phyloP scores from a whole-genome alignment of 2,888 invertebrate genomes.

The Fissipunctia ypsillon region DNA sequence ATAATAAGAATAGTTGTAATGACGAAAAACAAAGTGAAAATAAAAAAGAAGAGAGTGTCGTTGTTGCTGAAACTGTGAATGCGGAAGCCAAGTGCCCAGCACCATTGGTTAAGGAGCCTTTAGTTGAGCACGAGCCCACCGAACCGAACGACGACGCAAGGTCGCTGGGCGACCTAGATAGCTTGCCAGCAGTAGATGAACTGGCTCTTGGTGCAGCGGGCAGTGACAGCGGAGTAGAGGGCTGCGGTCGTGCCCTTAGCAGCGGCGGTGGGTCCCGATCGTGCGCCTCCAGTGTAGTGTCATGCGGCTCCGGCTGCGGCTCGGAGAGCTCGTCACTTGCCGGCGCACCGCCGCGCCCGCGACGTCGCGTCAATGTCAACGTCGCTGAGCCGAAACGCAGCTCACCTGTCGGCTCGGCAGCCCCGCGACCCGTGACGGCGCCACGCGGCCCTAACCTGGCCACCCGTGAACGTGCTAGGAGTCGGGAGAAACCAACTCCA shows the following conservation, averaged over 20 bases:
- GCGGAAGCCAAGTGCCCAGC: conserved; percentile 70
- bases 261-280: conserved; percentile 93
- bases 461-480: conserved; percentile 90
- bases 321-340: conserved; percentile 95
- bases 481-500: conserved; percentile 90
- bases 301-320: conserved; percentile 94
- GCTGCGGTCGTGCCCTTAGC: conserved; percentile 93
- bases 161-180: conserved; percentile 85
- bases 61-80: conserved; percentile 70
- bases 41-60: conserved; percentile 69
- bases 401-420: conserved; percentile 88
- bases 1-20: conserved; percentile 67
- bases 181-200: conserved; percentile 86
- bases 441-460: conserved; percentile 88
- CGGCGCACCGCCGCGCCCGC: conserved; percentile 85
- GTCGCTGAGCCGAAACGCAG: conserved; percentile 89
- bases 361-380: conserved; percentile 91
- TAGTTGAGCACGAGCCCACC: conserved; percentile 78
- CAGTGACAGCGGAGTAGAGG: conserved; percentile 95
- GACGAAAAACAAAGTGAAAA: conserved; percentile 73
- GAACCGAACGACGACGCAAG: conserved; percentile 86
- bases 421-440: conserved; percentile 88
- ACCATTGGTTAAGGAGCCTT: conserved; percentile 74
- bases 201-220: conserved; percentile 91
- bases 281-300: conserved; percentile 94